Base-by-base conservation (phyloP, 1,140 invertebrate genomes). In the Amyelois transitella region DNA sequence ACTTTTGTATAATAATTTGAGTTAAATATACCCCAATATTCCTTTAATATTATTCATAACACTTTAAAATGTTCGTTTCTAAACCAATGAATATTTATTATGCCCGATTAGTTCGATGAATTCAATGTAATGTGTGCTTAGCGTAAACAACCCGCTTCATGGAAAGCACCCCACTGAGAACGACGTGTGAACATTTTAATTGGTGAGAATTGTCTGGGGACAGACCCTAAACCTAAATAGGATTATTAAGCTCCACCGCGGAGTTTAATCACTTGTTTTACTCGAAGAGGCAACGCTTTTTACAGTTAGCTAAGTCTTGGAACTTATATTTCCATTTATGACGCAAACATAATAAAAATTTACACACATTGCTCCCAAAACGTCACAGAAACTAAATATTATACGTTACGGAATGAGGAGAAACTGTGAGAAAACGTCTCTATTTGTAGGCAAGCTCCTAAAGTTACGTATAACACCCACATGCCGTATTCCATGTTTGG, bases 181-280 rank as follows among this genome's bases (percentile, higher is more conserved):
- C 51, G 68, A 86, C 76, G 81, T 86, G 83, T 86, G 83, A 86
- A 85, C 74, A 75, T 69, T 82, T 85, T 85, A 86, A 83, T 86
- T 83, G 78, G 75, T 61, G 47, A 54, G 62, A 73, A 69, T 69
- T 52, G 43, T 67, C 63, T 53, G 80, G 83, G 79, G 69, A 74
- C 73, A n/a, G 58, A 74, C 72, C 79, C 76, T 66, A 67, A 54
- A 55, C 56, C 63, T 54, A 68, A 75, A 77, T 69, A 74, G 60
- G 64, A 70, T 63, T 69, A 74, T 69, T 72, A 60, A 75, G 66
- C 56, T 38, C 8, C n/a, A 38, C 32, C 32, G 1, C 32, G 17
- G n/a, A n/a, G n/a, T n/a, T n/a, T n/a, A n/a, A n/a, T n/a, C n/a
- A n/a, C n/a, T n/a, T n/a, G n/a, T n/a, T n/a, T n/a, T n/a, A n/a